Conservation (phyloP, 2,888 invertebrate species). For the Chalcis sispes region DNA sequence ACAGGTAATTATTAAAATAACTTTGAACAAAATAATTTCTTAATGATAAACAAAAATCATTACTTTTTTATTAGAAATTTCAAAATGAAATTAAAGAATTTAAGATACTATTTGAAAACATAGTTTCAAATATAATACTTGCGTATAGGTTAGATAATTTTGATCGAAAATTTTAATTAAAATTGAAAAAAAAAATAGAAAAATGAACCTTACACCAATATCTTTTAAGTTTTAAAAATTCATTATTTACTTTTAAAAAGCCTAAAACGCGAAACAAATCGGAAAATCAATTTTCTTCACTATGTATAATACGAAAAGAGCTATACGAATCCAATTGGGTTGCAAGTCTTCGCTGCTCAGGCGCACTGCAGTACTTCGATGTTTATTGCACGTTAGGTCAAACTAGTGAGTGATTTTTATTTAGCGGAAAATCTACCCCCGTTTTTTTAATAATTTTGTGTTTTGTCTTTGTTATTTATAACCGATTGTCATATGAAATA, state of each 20-base stretch:
- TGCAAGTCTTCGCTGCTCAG: slow-evolving; percentile 37
- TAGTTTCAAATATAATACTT: too few species aligned
- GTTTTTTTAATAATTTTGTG: slow-evolving; percentile 10
- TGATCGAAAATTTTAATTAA: too few species aligned
- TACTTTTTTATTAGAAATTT: too few species aligned
- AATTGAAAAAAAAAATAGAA: too few species aligned
- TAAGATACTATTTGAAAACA: too few species aligned
- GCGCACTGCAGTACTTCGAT: slow-evolving; percentile 29
- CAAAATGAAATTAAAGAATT: too few species aligned
- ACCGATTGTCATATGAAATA: not conserved
- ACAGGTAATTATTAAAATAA: too few species aligned
- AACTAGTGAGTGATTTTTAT: not conserved
- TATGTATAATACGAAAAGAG: slow-evolving; percentile 31
- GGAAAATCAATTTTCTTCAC: slow-evolving; percentile 42
- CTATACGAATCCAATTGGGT: slow-evolving; percentile 23
- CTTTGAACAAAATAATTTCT: too few species aligned
- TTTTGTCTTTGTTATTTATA: not conserved
- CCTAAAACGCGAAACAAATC: not conserved
- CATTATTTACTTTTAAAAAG: not conserved
- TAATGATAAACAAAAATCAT: too few species aligned
- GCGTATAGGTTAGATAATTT: too few species aligned
- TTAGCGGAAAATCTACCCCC: not conserved
- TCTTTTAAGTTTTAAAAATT: slow-evolving; percentile 9
- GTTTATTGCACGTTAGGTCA: slow-evolving; percentile 22
- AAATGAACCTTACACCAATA: too few species aligned